Percentiles rank a stretch among this genome's conserved stretches.
Evolutionary conservation across 1,140 invertebrate species (phyloP).

Genomic region (Elymnias hypermnestra): DNA sequence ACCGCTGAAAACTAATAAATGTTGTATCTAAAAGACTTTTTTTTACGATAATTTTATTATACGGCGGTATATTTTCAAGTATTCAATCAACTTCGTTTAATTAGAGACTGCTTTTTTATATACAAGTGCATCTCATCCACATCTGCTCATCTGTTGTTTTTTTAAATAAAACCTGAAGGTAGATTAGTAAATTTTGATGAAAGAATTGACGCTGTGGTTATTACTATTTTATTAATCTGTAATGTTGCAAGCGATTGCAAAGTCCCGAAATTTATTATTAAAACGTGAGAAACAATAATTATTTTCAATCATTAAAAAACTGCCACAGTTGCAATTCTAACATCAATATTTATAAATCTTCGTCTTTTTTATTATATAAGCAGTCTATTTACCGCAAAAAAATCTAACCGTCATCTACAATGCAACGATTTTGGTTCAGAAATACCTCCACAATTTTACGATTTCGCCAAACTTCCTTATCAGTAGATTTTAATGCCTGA

Average conservation of each 20-base stretch:
- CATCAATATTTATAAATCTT: too few species aligned
- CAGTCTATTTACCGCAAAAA: slow-evolving; percentile 2
- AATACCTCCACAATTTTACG: slow-evolving; percentile 31
- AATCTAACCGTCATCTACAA: too few species aligned
- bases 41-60: neutral
- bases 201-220: too few species aligned
- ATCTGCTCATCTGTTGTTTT: neutral
- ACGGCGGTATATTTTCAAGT: too few species aligned
- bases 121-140: slow-evolving; percentile 4
- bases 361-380: neutral
- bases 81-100: slow-evolving; percentile 2
- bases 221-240: too few species aligned
- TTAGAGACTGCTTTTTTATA: slow-evolving; percentile 9
- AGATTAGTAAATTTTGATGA: too few species aligned
- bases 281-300: too few species aligned
- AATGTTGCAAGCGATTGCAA: too few species aligned
- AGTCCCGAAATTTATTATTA: too few species aligned
- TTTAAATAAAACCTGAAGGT: neutral
- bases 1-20: neutral
- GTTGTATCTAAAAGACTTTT: neutral
- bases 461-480: slow-evolving; percentile 34
- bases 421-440: too few species aligned
- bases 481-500: slow-evolving; percentile 43
- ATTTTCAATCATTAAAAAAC: too few species aligned
- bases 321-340: too few species aligned